Percentiles rank a stretch among this genome's conserved stretches.
Conservation (phyloP, 2,888 invertebrate genomes). For the Venusia cambrica region DNA sequence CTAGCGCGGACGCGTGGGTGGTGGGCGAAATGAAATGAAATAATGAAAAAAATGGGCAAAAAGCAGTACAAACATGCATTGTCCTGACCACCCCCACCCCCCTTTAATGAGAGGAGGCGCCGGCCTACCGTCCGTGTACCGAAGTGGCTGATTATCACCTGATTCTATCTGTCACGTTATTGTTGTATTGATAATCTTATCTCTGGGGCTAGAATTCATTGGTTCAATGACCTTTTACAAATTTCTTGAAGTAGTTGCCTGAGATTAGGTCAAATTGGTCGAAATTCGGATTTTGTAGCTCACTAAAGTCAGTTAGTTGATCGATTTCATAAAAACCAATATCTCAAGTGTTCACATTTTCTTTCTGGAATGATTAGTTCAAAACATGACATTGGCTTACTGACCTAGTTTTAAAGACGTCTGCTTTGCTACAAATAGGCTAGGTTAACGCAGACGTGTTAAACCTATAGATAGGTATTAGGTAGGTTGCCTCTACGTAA, state of each 20-base stretch:
- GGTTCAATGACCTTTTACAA: too few species aligned
- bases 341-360: background rate
- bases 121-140: slow-evolving; percentile 55
- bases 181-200: slow-evolving; percentile 19
- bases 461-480: too few species aligned
- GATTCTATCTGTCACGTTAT: slow-evolving; percentile 59
- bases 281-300: too few species aligned
- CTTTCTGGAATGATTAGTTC: background rate
- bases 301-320: too few species aligned
- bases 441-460: too few species aligned
- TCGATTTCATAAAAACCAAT: background rate
- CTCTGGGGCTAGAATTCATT: too few species aligned
- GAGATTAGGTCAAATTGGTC: too few species aligned
- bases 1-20: slow-evolving; percentile 77
- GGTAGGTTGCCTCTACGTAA: too few species aligned
- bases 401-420: slow-evolving; percentile 14
- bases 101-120: slow-evolving; percentile 68
- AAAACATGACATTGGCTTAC: slow-evolving; percentile 8
- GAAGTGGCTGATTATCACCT: slow-evolving; percentile 78
- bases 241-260: too few species aligned
- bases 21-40: slow-evolving; percentile 81
- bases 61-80: slow-evolving; percentile 81
- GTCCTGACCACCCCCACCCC: slow-evolving; percentile 67
- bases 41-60: slow-evolving; percentile 82
- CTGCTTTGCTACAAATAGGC: background rate